phyloP scores from a whole-genome alignment of 2,797 vertebrate species.

The Carcharodon carcharias region DNA sequence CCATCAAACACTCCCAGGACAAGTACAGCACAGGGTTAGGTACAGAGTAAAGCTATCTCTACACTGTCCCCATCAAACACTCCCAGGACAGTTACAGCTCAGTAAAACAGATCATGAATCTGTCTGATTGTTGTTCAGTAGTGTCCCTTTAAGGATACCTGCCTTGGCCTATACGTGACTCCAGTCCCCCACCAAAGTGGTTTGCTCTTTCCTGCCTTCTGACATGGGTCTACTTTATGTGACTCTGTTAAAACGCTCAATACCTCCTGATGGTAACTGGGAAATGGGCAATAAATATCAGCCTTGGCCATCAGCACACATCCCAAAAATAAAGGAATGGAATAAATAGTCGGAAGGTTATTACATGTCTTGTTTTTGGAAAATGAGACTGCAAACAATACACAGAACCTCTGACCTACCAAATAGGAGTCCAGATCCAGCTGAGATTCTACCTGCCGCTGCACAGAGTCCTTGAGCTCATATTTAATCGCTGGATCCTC shows the following conservation, averaged over 20 bases:
- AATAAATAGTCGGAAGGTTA: neutral
- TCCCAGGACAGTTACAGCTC: no score
- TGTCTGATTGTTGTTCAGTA: no score
- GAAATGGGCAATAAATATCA: neutral
- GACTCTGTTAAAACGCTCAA: neutral
- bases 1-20: no score
- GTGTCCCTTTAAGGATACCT: no score
- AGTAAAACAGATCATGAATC: no score
- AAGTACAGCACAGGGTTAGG: no score
- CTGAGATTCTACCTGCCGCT: neutral
- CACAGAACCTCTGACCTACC: conserved; percentile 21
- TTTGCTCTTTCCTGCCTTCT: neutral
- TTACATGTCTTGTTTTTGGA: neutral
- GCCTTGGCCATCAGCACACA: neutral
- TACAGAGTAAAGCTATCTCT: no score
- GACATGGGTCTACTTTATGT: neutral
- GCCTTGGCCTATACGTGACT: no score
- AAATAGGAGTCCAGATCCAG: conserved; percentile 35
- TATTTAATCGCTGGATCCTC: conserved; percentile 41
- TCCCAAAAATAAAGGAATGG: neutral
- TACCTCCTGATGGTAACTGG: neutral
- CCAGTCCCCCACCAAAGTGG: no score
- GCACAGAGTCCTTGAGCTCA: conserved; percentile 13
- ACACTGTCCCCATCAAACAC: no score
- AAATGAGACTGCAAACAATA: neutral